Conservation (phyloP, 2,797 vertebrate genomes). For the Enteromius argenteus region DNA sequence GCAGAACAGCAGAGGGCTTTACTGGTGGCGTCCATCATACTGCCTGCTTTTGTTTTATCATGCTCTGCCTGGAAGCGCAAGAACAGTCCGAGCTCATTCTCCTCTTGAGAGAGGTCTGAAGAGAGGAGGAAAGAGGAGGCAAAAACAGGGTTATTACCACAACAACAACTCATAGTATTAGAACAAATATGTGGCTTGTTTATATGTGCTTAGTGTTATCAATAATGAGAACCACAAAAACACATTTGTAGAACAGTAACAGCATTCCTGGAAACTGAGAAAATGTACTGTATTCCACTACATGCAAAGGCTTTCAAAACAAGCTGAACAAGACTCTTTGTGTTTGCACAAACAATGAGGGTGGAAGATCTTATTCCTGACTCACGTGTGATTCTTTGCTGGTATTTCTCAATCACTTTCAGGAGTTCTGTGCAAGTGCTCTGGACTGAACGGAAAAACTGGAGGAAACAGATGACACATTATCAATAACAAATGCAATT, state of each 20-base stretch:
- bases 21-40: slow-evolving; percentile 87
- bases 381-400: slow-evolving; percentile 84
- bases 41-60: slow-evolving; percentile 81
- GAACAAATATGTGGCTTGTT: neutral
- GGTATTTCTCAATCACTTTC: slow-evolving; percentile 88
- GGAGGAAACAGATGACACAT: slow-evolving; percentile 54
- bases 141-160: neutral
- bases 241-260: neutral
- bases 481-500: neutral
- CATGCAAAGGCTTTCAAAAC: slow-evolving; percentile 12
- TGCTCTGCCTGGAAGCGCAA: slow-evolving; percentile 84
- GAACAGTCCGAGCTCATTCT: slow-evolving; percentile 87
- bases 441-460: slow-evolving; percentile 86
- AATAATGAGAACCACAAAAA: neutral
- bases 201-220: neutral
- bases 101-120: slow-evolving; percentile 84
- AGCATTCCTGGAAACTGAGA: neutral
- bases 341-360: slow-evolving; percentile 22
- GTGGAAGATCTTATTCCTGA: slow-evolving; percentile 39
- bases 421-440: slow-evolving; percentile 82
- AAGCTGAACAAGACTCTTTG: slow-evolving; percentile 15
- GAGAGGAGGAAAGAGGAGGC: neutral
- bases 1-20: slow-evolving; percentile 83
- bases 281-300: neutral
- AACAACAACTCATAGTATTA: neutral